Conservation (phyloP, 2,113 vertebrate genomes). For the Oncorhynchus gorbuscha region DNA sequence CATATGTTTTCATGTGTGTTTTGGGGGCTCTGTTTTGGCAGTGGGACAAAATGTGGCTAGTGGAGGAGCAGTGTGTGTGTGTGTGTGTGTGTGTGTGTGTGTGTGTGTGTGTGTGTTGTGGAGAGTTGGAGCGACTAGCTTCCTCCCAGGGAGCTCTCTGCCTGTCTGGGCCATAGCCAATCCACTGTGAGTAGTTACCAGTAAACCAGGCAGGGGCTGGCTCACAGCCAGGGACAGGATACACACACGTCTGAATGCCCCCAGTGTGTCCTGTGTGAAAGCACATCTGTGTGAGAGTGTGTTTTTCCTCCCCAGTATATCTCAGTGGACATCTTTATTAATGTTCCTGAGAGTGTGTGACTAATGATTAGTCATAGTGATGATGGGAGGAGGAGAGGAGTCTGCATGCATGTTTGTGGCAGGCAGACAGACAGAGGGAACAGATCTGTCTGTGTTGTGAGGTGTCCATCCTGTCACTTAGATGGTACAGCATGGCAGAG, state of each 20-base stretch:
- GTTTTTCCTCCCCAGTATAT: neutral
- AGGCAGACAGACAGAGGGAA: conserved; percentile 10
- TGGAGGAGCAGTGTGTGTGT: neutral
- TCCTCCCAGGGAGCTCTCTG: neutral
- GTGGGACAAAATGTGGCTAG: conserved; percentile 9
- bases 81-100: neutral
- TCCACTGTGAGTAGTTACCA: conserved; percentile 40
- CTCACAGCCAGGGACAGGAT: conserved; percentile 36
- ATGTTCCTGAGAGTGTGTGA: conserved; percentile 1
- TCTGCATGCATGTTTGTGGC: neutral
- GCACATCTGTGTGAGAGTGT: neutral
- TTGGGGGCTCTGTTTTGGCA: neutral
- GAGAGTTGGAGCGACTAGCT: neutral
- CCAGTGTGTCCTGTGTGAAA: conserved; percentile 39
- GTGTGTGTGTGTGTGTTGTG: neutral
- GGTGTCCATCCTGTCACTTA: neutral
- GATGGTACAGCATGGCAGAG: conserved; percentile 3
- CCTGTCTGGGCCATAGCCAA: conserved; percentile 53
- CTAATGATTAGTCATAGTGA: conserved; percentile 8
- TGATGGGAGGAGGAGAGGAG: neutral
- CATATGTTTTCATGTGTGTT: conserved; percentile 34
- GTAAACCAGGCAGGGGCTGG: conserved; percentile 54
- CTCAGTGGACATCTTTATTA: neutral
- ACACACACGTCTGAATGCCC: conserved; percentile 18
- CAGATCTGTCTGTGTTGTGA: neutral